phyloP scores from a whole-genome alignment of 2,113 vertebrate species.

The Takifugu bimaculatus region DNA sequence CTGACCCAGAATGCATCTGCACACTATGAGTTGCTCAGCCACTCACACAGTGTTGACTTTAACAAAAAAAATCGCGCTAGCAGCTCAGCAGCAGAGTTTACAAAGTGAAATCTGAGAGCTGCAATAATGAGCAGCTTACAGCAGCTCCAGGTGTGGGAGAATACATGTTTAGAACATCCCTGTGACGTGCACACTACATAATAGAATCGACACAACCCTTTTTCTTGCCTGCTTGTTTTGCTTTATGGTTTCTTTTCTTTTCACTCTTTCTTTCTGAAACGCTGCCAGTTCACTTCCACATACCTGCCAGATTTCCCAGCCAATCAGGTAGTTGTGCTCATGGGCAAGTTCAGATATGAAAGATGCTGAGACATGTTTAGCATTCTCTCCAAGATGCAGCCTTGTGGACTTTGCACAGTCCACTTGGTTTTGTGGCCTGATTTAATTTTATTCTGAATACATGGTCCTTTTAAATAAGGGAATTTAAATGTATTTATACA shows the following conservation, averaged over 20 bases:
- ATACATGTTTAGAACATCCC: too few relatives aligned
- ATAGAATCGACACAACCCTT: neutral
- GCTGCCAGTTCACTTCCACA: slow-evolving; percentile 44
- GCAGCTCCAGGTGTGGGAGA: too few relatives aligned
- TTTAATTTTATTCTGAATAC: too few relatives aligned
- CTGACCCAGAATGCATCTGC: too few relatives aligned
- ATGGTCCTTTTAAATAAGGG: too few relatives aligned
- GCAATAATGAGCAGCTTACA: too few relatives aligned
- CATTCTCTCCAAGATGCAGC: slow-evolving; percentile 47
- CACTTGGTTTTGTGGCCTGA: slow-evolving; percentile 28
- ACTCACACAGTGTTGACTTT: too few relatives aligned
- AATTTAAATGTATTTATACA: too few relatives aligned
- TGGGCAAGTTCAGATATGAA: slow-evolving; percentile 55
- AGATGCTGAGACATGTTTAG: slow-evolving; percentile 58
- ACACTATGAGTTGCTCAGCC: too few relatives aligned
- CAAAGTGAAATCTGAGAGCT: too few relatives aligned
- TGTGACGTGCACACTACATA: too few relatives aligned
- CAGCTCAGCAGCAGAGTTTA: neutral
- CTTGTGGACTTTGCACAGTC: slow-evolving; percentile 31
- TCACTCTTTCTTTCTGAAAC: slow-evolving; percentile 22
- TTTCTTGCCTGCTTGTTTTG: neutral
- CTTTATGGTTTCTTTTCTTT: neutral
- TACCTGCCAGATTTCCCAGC: slow-evolving; percentile 49
- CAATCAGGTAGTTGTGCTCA: slow-evolving; percentile 23
- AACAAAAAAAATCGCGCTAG: neutral